Evolutionary conservation across 1,140 invertebrate genomes (phyloP), one percentile per base, ranked within the genome.

Genomic region (Leptinotarsa undecemlineata): DNA sequence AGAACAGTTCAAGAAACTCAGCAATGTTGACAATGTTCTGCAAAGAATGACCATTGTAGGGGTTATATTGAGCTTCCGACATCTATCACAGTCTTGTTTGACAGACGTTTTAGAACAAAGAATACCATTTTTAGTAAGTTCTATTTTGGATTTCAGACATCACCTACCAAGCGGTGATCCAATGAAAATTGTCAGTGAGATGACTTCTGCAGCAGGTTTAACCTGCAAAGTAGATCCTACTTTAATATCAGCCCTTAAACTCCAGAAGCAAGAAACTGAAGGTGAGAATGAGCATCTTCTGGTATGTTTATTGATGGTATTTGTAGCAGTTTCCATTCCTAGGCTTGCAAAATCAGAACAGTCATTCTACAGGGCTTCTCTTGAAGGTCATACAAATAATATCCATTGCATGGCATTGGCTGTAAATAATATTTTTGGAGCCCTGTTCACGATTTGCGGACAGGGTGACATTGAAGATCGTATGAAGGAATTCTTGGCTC

Each of bases 1-100:
- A 83, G 98, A 99, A 79, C 92, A 99, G 73, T 96, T 96, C 77
- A 96, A 95, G 84, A 93, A 92, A 80, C 85, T 99, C 33, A 93
- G 94, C 76, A 91, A 95, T 84, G 96, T 97, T 1, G 96, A 98
- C 78, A 97, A 96, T 83, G 94, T 99, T 21, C 86, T 99, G 13
- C 95, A 98, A 84, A 89, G 98, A 76, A 98, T 99, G 91, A 98
- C 96, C 14, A 99, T 99, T 77, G 96, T 99, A 81, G 98, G 98
- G 3, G 97, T 99, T 0, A 97, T 99, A 76, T 87, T 99, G 76
- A 96, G 96, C 79, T 99, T 99, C 86, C 89, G 97, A 47, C 93
- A 96, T 84, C 88, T 99, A 13, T 91, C 96, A 1, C 97, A 99
- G 84, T 94, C 96, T 71, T 96, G 97, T 15, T 87, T 99, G 14